These are phyloP conservation scores for Perognathus longimembris DNA, from an alignment of 2,113 vertebrate genomes.

Conservation along the genomic window DNA sequence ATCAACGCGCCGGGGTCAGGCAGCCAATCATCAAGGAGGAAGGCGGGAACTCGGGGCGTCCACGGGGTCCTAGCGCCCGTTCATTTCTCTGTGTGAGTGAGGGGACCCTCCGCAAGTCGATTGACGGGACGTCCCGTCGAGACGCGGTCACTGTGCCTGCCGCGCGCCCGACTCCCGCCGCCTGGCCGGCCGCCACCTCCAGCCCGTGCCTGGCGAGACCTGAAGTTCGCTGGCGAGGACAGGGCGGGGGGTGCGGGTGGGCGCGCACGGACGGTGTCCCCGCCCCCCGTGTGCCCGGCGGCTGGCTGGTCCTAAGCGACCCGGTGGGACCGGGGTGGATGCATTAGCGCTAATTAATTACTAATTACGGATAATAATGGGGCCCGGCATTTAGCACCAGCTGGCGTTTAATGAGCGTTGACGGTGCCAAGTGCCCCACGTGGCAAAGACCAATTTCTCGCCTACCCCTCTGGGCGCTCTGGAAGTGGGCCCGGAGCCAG, in stretches of 20 bases:
- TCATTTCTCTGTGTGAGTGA: rapidly evolving
- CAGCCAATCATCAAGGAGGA: background rate
- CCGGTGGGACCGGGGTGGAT: background rate
- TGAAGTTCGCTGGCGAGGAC: background rate
- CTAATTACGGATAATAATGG: slow-evolving; percentile 40
- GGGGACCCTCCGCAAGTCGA: too few relatives aligned
- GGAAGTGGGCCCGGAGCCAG: background rate
- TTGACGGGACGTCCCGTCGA: background rate
- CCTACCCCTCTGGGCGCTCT: background rate
- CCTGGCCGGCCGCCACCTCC: background rate
- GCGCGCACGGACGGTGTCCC: background rate
- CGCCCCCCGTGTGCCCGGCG: background rate
- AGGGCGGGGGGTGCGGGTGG: background rate
- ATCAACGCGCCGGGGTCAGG: rapidly evolving
- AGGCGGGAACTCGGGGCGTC: background rate
- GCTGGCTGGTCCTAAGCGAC: background rate
- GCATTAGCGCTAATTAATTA: slow-evolving; percentile 67
- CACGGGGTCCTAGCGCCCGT: slow-evolving; percentile 49
- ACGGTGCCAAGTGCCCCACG: slow-evolving; percentile 51
- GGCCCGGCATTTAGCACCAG: background rate
- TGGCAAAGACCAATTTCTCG: background rate
- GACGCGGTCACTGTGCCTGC: background rate
- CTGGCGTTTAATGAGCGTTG: slow-evolving; percentile 51
- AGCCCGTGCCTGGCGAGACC: background rate
- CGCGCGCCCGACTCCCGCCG: background rate